Conservation (phyloP, 2,797 vertebrate species). For the Brotogeris chrysoptera region DNA sequence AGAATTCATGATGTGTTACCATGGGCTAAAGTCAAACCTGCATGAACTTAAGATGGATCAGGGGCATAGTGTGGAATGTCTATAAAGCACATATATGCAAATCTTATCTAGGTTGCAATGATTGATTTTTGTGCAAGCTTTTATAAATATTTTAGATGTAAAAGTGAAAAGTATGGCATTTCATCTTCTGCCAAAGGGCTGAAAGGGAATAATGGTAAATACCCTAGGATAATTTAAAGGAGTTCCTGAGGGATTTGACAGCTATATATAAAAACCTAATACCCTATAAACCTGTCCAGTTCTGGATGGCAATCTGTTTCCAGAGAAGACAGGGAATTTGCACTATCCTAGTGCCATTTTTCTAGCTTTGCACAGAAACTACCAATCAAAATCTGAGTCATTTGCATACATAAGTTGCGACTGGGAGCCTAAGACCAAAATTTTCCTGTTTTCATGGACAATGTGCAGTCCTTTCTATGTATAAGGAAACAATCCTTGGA, state of each 20-base stretch:
- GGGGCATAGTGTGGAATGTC: not conserved
- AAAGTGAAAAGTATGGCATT: not conserved
- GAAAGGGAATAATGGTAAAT: not conserved
- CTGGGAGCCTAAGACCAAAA: not conserved
- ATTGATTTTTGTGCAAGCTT: not conserved
- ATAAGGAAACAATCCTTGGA: not conserved
- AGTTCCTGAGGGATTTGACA: not conserved
- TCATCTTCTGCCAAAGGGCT: not conserved
- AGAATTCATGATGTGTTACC: not conserved
- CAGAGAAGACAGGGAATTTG: not conserved
- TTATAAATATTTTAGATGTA: constrained; percentile 2
- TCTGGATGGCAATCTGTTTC: not conserved
- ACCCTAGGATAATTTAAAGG: not conserved
- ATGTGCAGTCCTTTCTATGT: not conserved
- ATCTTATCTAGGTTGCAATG: not conserved
- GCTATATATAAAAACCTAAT: not conserved
- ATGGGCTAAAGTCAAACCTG: not conserved
- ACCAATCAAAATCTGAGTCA: not conserved
- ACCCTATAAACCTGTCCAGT: not conserved
- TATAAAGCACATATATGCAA: not conserved
- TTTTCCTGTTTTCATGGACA: not conserved
- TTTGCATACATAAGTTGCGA: not conserved
- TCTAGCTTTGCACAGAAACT: not conserved
- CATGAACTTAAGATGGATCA: not conserved
- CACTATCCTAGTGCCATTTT: not conserved